These are phyloP conservation scores for Lophochroa leadbeateri DNA, from an alignment of 2,113 vertebrate species.

Conservation along the genomic window DNA sequence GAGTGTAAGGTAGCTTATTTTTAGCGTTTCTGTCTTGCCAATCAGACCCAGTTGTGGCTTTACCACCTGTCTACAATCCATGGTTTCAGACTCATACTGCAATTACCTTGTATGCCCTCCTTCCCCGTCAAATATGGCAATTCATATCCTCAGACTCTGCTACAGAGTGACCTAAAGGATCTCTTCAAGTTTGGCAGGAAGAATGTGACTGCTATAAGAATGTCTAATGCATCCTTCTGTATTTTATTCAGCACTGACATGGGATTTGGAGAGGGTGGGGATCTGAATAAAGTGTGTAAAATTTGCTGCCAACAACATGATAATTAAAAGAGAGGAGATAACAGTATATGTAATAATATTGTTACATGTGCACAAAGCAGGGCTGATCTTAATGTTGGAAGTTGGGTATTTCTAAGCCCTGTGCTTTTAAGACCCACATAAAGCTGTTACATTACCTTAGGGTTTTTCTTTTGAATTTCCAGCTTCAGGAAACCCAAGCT, in stretches of 20 bases:
- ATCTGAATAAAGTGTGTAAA: neutral
- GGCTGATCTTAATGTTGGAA: neutral
- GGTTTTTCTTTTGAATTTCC: slow-evolving; percentile 52
- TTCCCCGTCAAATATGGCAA: neutral
- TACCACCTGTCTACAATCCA: neutral
- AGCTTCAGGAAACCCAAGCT: slow-evolving; percentile 22
- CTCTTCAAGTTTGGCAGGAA: neutral
- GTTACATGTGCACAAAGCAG: slow-evolving; percentile 19
- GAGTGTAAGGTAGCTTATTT: neutral
- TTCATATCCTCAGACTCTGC: neutral
- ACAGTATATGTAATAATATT: slow-evolving; percentile 8
- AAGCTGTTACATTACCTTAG: slow-evolving; percentile 2
- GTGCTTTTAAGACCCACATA: slow-evolving; percentile 65
- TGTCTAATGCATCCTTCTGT: neutral
- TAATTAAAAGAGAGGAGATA: slow-evolving; percentile 31
- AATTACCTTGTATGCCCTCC: neutral
- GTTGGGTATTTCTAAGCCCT: neutral
- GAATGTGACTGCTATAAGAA: neutral
- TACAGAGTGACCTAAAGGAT: neutral
- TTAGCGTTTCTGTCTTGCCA: neutral
- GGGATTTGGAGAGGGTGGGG: neutral
- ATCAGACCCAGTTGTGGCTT: neutral
- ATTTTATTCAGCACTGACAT: slow-evolving; percentile 3
- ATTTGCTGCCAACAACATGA: neutral
- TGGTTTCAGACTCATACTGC: neutral